A percentile compares a stretch with the other conserved stretches of the same genome.
phyloP scores from a whole-genome alignment of 2,888 invertebrate species.

The Thera britannica region DNA sequence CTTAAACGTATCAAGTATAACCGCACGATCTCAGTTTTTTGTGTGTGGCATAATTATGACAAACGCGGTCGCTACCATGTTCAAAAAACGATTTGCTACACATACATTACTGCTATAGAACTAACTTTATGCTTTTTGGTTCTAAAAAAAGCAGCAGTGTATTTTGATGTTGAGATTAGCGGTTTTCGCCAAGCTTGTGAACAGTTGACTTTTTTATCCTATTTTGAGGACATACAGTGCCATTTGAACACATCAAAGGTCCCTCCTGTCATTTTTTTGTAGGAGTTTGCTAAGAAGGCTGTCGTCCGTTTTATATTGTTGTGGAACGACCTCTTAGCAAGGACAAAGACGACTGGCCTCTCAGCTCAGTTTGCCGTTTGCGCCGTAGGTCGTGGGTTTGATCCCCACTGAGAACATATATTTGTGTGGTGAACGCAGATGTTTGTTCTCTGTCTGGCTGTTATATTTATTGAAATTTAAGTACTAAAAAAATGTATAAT shows the following conservation, averaged over 20 bases:
- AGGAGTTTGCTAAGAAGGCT: constrained; percentile 41
- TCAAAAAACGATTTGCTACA: constrained; percentile 4
- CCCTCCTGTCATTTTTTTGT: constrained; percentile 59
- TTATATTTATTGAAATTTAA: too few species aligned
- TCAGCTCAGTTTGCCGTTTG: too few species aligned
- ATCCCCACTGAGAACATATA: too few species aligned
- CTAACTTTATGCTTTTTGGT: not conserved
- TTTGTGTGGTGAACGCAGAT: too few species aligned
- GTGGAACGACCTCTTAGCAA: constrained; percentile 27
- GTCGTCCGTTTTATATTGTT: constrained; percentile 28
- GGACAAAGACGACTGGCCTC: too few species aligned
- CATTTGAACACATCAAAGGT: constrained; percentile 69
- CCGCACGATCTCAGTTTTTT: constrained; percentile 46
- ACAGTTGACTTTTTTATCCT: constrained; percentile 57
- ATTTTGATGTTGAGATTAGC: constrained; percentile 28
- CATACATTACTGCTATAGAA: constrained; percentile 31
- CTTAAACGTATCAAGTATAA: constrained; percentile 27
- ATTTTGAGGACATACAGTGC: constrained; percentile 68
- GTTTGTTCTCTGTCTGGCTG: too few species aligned
- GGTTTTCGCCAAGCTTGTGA: constrained; percentile 58
- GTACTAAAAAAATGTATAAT: too few species aligned
- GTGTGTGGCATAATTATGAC: constrained; percentile 54
- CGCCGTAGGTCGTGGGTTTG: too few species aligned
- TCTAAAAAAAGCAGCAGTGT: constrained; percentile 32
- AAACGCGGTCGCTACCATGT: constrained; percentile 44